These are phyloP conservation scores for Bubalus kerabau DNA, from an alignment of 2,113 vertebrate genomes.

Conservation along the genomic window DNA sequence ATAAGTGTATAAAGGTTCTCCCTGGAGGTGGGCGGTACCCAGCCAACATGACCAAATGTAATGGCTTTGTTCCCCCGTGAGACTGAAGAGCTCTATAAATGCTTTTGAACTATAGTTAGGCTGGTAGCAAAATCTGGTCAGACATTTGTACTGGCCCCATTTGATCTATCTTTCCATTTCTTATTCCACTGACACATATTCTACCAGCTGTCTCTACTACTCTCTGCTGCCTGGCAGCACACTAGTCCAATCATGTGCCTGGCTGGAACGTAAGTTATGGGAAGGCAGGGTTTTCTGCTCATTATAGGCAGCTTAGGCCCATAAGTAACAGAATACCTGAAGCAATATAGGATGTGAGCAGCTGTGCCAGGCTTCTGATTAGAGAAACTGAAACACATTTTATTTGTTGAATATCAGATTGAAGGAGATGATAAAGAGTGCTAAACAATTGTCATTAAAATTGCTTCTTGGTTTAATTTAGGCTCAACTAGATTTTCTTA, in stretches of 20 bases:
- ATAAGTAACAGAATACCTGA: background rate
- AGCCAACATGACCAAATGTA: background rate
- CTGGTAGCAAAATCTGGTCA: background rate
- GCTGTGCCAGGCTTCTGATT: background rate
- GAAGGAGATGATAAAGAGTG: constrained; percentile 28
- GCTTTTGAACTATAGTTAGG: background rate
- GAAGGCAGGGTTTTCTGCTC: background rate
- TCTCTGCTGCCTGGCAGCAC: background rate
- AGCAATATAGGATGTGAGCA: background rate
- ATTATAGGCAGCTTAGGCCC: background rate
- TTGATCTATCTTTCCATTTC: background rate
- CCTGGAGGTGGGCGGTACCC: background rate
- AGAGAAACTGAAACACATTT: constrained; percentile 12
- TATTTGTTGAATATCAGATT: constrained; percentile 34
- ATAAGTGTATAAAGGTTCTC: background rate
- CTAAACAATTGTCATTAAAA: constrained; percentile 11
- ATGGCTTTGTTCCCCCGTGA: background rate
- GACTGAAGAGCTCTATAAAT: background rate
- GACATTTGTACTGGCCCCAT: background rate
- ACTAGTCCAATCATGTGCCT: background rate
- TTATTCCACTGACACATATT: background rate
- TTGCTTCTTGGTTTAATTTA: constrained; percentile 48
- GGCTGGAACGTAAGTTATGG: background rate
- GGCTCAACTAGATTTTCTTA: constrained; percentile 20
- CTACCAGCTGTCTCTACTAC: background rate